Conservation (phyloP, 2,113 vertebrate genomes). For the Nothocercus nigrocapillus region DNA sequence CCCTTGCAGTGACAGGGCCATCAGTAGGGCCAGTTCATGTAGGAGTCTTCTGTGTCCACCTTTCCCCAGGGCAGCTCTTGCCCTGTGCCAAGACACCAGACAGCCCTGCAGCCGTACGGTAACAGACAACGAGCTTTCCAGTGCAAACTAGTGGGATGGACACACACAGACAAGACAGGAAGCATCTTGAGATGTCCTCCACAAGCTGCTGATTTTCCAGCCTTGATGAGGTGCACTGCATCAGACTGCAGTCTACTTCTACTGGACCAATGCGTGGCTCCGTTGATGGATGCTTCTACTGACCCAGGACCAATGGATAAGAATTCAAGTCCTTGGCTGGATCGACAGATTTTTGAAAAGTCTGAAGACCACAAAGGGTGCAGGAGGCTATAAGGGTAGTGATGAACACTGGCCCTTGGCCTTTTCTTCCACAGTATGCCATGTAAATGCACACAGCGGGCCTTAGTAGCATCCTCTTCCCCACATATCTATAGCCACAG, state of each 20-base stretch:
- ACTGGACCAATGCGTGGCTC: too few relatives aligned
- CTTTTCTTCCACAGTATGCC: not conserved
- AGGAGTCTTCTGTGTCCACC: not conserved
- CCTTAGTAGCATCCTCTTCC: not conserved
- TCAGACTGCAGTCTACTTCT: not conserved
- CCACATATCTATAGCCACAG: not conserved
- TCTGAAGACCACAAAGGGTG: not conserved
- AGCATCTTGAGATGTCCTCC: not conserved
- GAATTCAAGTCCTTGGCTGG: not conserved
- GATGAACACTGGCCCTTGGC: not conserved
- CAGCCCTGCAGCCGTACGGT: not conserved
- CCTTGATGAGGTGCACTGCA: accelerated
- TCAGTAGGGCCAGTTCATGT: not conserved
- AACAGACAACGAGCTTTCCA: too few relatives aligned
- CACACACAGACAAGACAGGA: not conserved
- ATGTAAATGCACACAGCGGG: accelerated
- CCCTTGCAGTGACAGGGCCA: not conserved
- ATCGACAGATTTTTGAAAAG: not conserved
- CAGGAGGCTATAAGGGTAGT: not conserved
- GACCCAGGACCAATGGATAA: not conserved
- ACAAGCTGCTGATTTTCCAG: not conserved
- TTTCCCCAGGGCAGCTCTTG: not conserved
- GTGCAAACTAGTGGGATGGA: not conserved
- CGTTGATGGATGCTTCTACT: not conserved
- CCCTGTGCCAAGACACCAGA: accelerated